phyloP scores from a whole-genome alignment of 2,113 vertebrate species.

The Benitochromis conjunctus region DNA sequence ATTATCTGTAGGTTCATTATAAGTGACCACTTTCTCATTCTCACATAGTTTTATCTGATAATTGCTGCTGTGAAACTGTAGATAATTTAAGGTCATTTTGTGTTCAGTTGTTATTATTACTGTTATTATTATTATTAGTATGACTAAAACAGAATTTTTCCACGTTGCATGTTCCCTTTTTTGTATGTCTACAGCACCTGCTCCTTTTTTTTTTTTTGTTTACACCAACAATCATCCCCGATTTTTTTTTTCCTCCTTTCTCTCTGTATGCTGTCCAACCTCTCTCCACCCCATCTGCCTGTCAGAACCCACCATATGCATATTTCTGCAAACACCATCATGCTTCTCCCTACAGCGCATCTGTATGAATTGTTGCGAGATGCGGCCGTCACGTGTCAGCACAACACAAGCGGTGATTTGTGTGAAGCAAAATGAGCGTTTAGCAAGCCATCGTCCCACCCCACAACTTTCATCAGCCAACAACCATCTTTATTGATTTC shows the following conservation, averaged over 20 bases:
- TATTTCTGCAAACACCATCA: not conserved
- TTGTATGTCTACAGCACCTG: not conserved
- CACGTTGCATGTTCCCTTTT: not conserved
- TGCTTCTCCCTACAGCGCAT: conserved; percentile 21
- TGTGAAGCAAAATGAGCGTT: conserved; percentile 56
- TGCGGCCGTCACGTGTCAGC: conserved; percentile 29
- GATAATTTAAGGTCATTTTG: not conserved
- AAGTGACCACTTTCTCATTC: not conserved
- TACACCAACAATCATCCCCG: not conserved
- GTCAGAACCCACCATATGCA: conserved; percentile 43
- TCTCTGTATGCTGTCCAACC: not conserved
- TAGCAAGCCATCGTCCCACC: conserved; percentile 47
- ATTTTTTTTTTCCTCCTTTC: not conserved
- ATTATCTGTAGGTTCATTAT: not conserved
- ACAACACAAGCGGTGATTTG: conserved; percentile 44
- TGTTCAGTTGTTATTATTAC: not conserved
- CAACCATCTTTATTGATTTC: conserved; percentile 65
- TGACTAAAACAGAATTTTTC: not conserved
- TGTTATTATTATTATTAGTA: not conserved
- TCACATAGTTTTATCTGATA: not conserved
- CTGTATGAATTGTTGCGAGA: conserved; percentile 45
- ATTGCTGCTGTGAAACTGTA: not conserved
- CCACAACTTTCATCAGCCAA: conserved; percentile 57
- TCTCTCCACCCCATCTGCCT: not conserved
- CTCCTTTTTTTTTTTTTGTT: not conserved